Conservation (phyloP, 1,140 invertebrate species). For the Prorops nasuta region DNA sequence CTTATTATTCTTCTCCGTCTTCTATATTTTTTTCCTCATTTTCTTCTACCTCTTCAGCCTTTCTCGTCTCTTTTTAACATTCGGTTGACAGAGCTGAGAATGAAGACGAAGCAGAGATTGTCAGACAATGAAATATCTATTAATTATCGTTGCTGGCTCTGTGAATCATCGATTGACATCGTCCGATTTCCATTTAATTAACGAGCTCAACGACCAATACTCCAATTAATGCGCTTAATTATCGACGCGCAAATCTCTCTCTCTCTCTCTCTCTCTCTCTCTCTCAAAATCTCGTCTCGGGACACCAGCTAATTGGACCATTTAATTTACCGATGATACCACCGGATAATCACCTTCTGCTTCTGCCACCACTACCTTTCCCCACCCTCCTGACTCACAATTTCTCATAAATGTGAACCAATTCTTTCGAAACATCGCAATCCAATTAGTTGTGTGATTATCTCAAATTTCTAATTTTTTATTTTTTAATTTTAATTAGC, state of each 20-base stretch:
- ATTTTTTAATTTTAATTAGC: too few relatives aligned
- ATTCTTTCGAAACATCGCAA: too few relatives aligned
- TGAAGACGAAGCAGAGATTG: not conserved
- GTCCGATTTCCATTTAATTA: too few relatives aligned
- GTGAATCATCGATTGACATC: slow-evolving; percentile 7
- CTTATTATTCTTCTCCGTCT: slow-evolving; percentile 1
- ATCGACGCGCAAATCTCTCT: slow-evolving; percentile 3
- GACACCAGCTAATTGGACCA: slow-evolving; percentile 16
- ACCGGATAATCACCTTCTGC: not conserved
- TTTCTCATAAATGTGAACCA: too few relatives aligned
- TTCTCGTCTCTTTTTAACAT: not conserved
- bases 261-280: not conserved
- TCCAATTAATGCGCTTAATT: slow-evolving; percentile 29
- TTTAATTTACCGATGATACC: slow-evolving; percentile 19
- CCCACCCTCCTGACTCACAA: too few relatives aligned
- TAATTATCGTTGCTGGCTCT: slow-evolving; percentile 15
- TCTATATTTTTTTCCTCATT: not conserved
- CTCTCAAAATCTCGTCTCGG: not conserved
- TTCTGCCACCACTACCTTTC: too few relatives aligned
- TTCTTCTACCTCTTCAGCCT: not conserved
- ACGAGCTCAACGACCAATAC: slow-evolving; percentile 8
- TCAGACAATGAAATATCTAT: slow-evolving; percentile 23
- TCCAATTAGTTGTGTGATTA: too few relatives aligned
- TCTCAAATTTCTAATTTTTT: too few relatives aligned
- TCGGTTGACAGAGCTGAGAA: not conserved